Evolutionary conservation across 2,113 vertebrate genomes (phyloP), one percentile per base, ranked within the genome.

Genomic region (Percina caprodes): DNA sequence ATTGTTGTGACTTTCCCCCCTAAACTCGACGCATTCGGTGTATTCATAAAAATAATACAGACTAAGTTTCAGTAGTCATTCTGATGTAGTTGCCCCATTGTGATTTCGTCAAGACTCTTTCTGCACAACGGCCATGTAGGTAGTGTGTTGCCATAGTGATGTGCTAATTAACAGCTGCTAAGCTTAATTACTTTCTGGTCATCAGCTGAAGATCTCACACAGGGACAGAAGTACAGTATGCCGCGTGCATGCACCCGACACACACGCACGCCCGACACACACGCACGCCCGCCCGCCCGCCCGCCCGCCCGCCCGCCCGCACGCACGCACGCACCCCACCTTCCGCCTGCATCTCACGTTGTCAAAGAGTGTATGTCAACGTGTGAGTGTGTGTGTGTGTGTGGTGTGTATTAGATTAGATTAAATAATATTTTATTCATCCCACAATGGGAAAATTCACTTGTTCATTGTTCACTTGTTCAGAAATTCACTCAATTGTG

Each of bases 101-200:
- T 19, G 15, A 54, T 65, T 69, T 73, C 66, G 18, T 67, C 11
- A 3, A 67, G 30, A 66, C 24, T 61, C 3, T 73, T 52, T 60
- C 48, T 80, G 26, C 35, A 21, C 1, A 51, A 79, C 10, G 5
- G 23, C 19, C 30, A 42, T 73, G 30, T 65, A 62, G 60, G 58
- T 58, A 52, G 19, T 42, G 52, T n/a, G 82, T 88, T 87, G 39
- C 87, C 69, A 85, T 87, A 42, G 66, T 3, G 19, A 91, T 75
- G 58, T 73, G 74, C 83, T 88, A 58, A 86, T 88, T 88, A 91
- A 82, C 79, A 92, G 83, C 74, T 82, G 81, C 65, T 77, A 74
- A 82, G 82, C 82, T 82, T 91, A 78, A 88, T 91, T 91, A 80
- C 71, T 80, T 91, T 80, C 83, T 86, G 85, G 86, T 89, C 71